Conservation (phyloP, 2,113 vertebrate genomes). For the Corapipo altera region DNA sequence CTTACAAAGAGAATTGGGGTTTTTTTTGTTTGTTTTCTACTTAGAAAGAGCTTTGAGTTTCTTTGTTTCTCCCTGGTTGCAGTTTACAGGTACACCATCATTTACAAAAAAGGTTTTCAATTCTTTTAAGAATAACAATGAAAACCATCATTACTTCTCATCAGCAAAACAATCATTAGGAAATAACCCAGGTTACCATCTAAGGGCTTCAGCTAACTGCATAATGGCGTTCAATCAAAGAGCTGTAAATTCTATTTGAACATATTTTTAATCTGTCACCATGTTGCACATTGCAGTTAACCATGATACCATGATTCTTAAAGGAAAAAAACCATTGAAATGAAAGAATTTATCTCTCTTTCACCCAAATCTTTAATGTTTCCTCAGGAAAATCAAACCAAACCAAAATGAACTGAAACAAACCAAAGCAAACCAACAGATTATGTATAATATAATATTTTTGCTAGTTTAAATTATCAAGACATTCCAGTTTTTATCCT, state of each 20-base stretch:
- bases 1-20: not conserved
- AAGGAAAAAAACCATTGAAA: not conserved
- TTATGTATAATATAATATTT: not conserved
- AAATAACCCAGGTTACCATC: not conserved
- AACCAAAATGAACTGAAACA: not conserved
- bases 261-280: not conserved
- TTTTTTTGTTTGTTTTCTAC: not conserved
- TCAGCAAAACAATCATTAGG: not conserved
- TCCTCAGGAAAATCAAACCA: not conserved
- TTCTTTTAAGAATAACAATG: not conserved
- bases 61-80: not conserved
- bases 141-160: not conserved
- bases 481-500: not conserved
- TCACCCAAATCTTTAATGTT: not conserved
- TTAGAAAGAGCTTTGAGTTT: not conserved
- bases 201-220: not conserved
- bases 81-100: not conserved
- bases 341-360: not conserved
- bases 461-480: not conserved
- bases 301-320: not conserved
- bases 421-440: not conserved
- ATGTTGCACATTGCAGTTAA: not conserved
- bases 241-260: not conserved
- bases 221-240: not conserved
- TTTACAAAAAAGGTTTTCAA: not conserved